Evolutionary conservation across 1,140 invertebrate species (phyloP), one percentile per base, ranked within the genome.

Genomic region (Triops cancriformis): DNA sequence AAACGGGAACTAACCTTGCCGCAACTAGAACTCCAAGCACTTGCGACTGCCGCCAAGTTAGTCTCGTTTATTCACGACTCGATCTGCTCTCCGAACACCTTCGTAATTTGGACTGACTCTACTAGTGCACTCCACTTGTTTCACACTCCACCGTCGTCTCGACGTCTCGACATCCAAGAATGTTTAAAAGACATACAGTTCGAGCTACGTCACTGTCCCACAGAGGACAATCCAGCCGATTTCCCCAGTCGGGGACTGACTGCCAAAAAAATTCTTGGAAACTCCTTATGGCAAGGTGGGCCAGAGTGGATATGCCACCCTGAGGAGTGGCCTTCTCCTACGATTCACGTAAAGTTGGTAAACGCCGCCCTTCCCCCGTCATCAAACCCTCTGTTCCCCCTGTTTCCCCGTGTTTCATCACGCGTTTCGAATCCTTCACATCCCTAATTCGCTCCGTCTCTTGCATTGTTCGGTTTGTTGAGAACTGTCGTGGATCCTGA

Each of bases 1-100:
- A 75, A 75, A 37, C 10, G 43, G 43, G 43, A 45, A 27, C 28
- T 77, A 14, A 77, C 76, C 7, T 11, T 77, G 14, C 76, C 76
- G 7, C 76, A 77, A 73, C 1, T 28, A 10, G 76, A 77, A 77
- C 76, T 77, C 0, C 72, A 41, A 31, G 76, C 76, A 41, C 51
- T 72, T 73, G 41, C 73, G 31, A 26, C 73, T 26, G 76, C 42
- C 14, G 31, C 14, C 14, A 64, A 72, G 10, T n/a, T 77, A 10
- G 72, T 31, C 7, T 73, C 1, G 6, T 73, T 31, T n/a, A 64
- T 73, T 41, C n/a, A 45, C 43, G 43, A 45, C 43, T 45, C 43
- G 43, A 45, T 45, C 18, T 18, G 43, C 43, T 45, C 43, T 45
- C 43, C 43, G 43, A 45, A 45, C 43, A 45, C 43, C 43, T 45